Conservation (phyloP, 2,113 vertebrate genomes). For the Gopherus evgoodei region DNA sequence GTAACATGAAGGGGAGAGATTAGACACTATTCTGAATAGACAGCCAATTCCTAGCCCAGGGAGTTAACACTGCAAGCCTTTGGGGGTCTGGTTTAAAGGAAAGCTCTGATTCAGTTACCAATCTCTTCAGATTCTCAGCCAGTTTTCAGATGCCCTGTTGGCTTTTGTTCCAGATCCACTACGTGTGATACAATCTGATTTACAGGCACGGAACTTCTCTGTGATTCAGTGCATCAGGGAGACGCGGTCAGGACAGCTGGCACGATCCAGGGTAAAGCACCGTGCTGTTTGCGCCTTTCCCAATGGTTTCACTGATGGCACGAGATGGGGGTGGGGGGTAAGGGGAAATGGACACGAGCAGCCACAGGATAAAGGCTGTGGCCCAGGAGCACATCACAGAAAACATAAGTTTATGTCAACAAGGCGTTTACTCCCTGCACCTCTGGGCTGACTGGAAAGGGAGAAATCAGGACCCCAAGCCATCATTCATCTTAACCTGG, state of each 20-base stretch:
- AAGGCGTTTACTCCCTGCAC: not conserved
- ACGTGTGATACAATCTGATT: not conserved
- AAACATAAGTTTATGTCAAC: not conserved
- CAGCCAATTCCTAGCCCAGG: too few species aligned
- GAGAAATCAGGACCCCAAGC: not conserved
- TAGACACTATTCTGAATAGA: not conserved
- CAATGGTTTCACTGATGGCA: not conserved
- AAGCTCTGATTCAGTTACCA: not conserved
- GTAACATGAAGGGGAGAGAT: too few species aligned
- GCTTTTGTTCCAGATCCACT: not conserved
- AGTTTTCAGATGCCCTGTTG: not conserved
- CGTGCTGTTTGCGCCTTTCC: not conserved
- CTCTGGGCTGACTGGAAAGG: not conserved
- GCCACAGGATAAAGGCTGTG: not conserved
- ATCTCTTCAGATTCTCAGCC: not conserved
- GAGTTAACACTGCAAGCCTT: not conserved
- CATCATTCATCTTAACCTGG: not conserved
- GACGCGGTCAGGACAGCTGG: not conserved
- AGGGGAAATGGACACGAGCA: too few species aligned
- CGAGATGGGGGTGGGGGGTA: too few species aligned
- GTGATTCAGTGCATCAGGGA: not conserved
- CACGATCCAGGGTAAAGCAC: not conserved
- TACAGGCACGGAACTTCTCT: not conserved
- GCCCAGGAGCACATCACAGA: not conserved
- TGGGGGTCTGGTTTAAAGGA: not conserved